Conservation (phyloP, 2,113 vertebrate species). For the Psittacula cyanocephala region DNA sequence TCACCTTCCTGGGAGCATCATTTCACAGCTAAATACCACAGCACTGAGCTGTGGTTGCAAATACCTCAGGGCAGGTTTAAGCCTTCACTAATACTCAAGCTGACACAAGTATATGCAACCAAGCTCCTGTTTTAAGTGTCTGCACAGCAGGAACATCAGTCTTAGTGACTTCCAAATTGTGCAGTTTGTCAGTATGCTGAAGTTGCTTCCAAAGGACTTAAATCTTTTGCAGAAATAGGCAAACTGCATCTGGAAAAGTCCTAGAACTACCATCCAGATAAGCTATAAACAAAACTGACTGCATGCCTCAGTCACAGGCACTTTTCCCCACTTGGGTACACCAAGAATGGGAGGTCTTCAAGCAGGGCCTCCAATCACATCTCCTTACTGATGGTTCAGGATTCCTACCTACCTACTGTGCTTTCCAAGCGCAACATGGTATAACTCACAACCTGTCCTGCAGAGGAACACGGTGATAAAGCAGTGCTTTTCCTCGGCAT, state of each 20-base stretch:
- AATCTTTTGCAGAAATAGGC: background rate
- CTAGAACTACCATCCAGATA: background rate
- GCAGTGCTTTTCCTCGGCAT: background rate
- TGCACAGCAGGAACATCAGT: background rate
- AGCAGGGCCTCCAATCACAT: background rate
- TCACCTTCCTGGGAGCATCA: constrained; percentile 10
- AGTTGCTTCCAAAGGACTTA: background rate
- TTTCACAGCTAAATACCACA: background rate
- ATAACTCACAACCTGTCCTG: background rate
- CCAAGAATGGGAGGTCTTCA: background rate
- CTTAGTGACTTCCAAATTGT: background rate
- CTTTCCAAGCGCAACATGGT: background rate
- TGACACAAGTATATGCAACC: background rate
- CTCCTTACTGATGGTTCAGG: background rate
- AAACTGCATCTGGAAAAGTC: background rate
- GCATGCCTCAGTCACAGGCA: background rate
- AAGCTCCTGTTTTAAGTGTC: background rate
- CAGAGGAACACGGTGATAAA: background rate
- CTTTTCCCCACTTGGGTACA: background rate
- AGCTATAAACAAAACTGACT: background rate
- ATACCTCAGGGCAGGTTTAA: background rate
- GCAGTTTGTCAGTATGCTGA: background rate
- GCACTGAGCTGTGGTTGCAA: background rate
- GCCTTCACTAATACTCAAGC: background rate
- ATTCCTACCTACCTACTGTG: background rate